Evolutionary conservation across 2,888 invertebrate species (phyloP).

Genomic region (Parnassius orleans): DNA sequence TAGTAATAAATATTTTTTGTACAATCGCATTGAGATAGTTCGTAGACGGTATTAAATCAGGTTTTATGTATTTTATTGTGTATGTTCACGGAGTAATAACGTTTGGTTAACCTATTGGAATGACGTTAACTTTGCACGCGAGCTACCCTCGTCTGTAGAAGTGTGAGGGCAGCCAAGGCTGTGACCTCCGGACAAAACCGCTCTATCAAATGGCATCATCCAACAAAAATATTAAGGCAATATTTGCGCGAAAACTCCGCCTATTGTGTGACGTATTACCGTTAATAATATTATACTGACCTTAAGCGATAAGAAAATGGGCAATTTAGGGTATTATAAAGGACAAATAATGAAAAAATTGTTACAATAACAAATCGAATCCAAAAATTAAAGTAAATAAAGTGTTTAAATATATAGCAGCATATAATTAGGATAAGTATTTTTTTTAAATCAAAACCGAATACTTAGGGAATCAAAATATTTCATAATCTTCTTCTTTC

Average conservation of each 20-base stretch:
- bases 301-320: no score
- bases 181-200: conserved; percentile 41
- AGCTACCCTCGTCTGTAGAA: conserved; percentile 38
- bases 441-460: no score
- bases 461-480: no score
- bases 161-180: conserved; percentile 43
- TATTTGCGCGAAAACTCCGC: conserved; percentile 14
- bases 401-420: no score
- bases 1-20: conserved; percentile 1
- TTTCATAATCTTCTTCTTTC: no score
- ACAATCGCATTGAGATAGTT: conserved; percentile 15
- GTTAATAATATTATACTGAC: background rate
- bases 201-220: conserved; percentile 19
- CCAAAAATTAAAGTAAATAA: no score
- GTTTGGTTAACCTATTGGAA: conserved; percentile 33
- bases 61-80: conserved; percentile 19
- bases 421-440: no score
- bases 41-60: conserved; percentile 5
- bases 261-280: conserved; percentile 10
- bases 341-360: no score
- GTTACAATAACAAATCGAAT: no score
- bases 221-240: conserved; percentile 18
- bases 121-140: conserved; percentile 51
- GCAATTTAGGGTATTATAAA: no score
- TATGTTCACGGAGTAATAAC: conserved; percentile 33